These are phyloP conservation scores for Drosophila merina DNA, from an alignment of 2,888 invertebrate species.

Conservation along the genomic window DNA sequence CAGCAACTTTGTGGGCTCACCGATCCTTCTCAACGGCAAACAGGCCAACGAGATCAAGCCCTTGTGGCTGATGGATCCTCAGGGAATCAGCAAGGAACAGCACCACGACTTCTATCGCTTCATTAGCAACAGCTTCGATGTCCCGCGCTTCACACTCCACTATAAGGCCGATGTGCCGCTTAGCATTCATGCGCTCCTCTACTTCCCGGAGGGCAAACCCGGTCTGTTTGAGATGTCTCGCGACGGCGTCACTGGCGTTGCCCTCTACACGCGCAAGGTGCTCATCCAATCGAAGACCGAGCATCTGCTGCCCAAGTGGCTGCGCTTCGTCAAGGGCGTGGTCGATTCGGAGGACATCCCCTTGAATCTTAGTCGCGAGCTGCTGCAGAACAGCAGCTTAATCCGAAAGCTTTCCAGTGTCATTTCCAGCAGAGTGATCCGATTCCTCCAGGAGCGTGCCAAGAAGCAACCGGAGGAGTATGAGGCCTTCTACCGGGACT, in stretches of 20 bases:
- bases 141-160: constrained; percentile 94
- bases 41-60: constrained; percentile 96
- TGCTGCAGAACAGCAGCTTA: constrained; percentile 96
- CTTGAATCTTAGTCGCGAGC: constrained; percentile 96
- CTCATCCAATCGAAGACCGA: constrained; percentile 96
- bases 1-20: constrained; percentile 98
- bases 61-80: constrained; percentile 96
- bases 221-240: constrained; percentile 95
- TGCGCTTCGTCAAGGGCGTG: constrained; percentile 97
- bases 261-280: constrained; percentile 96
- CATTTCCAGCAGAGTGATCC: constrained; percentile 91
- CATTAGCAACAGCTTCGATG: constrained; percentile 93
- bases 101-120: constrained; percentile 97
- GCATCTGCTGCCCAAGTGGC: constrained; percentile 96
- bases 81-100: constrained; percentile 92
- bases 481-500: constrained; percentile 94
- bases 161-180: constrained; percentile 93
- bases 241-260: constrained; percentile 92
- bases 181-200: constrained; percentile 94
- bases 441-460: constrained; percentile 93
- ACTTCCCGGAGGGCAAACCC: constrained; percentile 97
- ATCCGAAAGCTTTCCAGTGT: constrained; percentile 94
- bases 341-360: constrained; percentile 99
- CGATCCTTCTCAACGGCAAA: constrained; percentile 95
- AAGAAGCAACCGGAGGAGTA: constrained; percentile 93